Conservation (phyloP, 2,888 invertebrate species). For the Dolomedes plantarius region DNA sequence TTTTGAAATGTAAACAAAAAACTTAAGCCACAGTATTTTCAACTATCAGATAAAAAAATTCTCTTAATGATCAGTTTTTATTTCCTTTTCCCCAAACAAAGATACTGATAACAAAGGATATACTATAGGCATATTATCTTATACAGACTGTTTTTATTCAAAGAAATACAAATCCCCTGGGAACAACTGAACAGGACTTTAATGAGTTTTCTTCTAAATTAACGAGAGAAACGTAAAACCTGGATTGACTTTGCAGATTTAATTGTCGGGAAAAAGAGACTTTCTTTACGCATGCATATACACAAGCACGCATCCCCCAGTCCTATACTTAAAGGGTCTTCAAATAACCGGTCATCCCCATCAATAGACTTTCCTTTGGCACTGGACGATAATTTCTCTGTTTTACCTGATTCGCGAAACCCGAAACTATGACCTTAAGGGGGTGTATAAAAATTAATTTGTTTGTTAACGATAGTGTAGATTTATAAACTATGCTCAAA, state of each 20-base stretch:
- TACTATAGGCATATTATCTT: too few relatives aligned
- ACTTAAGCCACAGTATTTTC: too few relatives aligned
- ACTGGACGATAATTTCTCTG: constrained; percentile 49
- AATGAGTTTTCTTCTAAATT: not conserved
- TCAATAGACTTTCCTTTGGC: constrained; percentile 45
- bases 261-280: constrained; percentile 42
- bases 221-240: constrained; percentile 33
- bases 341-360: constrained; percentile 53
- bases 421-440: not conserved
- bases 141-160: too few relatives aligned
- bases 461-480: too few relatives aligned
- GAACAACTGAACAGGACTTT: not conserved
- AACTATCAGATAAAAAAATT: too few relatives aligned
- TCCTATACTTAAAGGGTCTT: too few relatives aligned
- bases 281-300: constrained; percentile 16
- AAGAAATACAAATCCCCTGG: not conserved
- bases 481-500: too few relatives aligned
- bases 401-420: constrained; percentile 43
- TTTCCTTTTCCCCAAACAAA: too few relatives aligned
- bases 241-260: constrained; percentile 28
- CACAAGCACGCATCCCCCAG: too few relatives aligned
- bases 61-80: too few relatives aligned
- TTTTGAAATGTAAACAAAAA: too few relatives aligned
- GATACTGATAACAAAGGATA: too few relatives aligned
- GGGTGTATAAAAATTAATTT: not conserved